Evolutionary conservation across 2,888 invertebrate genomes (phyloP), one percentile per base, ranked within the genome.

Genomic region (Cyclophora albipunctata): DNA sequence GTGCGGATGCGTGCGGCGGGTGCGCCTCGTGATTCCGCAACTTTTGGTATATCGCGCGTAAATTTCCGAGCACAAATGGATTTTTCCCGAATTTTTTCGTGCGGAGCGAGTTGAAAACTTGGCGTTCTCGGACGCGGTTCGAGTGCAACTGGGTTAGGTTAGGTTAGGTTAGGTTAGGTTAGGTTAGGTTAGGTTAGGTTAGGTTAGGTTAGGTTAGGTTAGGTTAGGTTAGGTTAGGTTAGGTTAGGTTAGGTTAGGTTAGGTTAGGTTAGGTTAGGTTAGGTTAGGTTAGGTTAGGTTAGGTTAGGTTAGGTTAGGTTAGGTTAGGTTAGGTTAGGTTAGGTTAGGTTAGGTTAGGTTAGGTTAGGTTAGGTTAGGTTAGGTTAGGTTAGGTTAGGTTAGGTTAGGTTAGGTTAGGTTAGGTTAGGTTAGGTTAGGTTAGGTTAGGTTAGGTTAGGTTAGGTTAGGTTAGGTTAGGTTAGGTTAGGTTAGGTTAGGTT

Each of bases 371-470:
- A 47, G 50, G 50, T 50, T 50, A 51, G 50, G 50, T 51, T 51
- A 51, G 50, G 50, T 47, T 51, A 51, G 50, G 50, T 47, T 47
- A 51, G 50, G 50, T 47, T 51, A 51, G 50, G 50, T 47, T 51
- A 51, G 50, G 50, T 51, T 51, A 51, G 50, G 50, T 47, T 51
- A 51, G 50, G 50, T 51, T 51, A 51, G 50, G 50, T 51, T 51
- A 51, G 50, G 50, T 47, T 51, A 51, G 50, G 50, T 51, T 51
- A 51, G 50, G 50, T 47, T 51, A 51, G 50, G 50, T 47, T 51
- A 51, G 50, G 50, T 47, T 51, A 51, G 50, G 50, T 49, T 49
- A 49, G 49, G 49, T 49, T 49, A 49, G 49, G 50, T 51, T 51
- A 51, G 50, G 50, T 47, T 50, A 50, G 50, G 50, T 47, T 47